Evolutionary conservation across 2,113 vertebrate species (phyloP), one percentile per base, ranked within the genome.

Genomic region (Oryzias woworae): DNA sequence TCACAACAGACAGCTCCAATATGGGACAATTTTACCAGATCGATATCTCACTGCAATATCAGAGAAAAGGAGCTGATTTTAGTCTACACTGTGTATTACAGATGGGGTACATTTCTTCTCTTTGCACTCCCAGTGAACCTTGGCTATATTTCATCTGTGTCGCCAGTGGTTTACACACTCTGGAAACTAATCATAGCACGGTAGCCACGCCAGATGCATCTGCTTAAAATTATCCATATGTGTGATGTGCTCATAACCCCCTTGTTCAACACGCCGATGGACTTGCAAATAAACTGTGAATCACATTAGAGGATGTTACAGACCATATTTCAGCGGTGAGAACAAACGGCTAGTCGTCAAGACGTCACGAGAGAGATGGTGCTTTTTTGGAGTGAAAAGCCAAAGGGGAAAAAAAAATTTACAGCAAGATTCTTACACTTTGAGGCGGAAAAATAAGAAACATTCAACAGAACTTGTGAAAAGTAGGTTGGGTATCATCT

Each of bases 71-170:
- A 96, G 94, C 93, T 95, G 96, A 97, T 99, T 97, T 97, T 98
- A 96, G 96, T 96, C 96, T 97, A 97, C 95, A 98, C 94, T 94
- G 94, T 97, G 96, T 98, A 96, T 98, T 98, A 98, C 96, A 96
- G 95, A 97, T 96, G 94, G 96, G 94, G 93, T 94, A 96, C 95
- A 97, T 95, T 95, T 95, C 94, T 95, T 94, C 92, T 93, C 90
- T 87, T 92, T 94, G 94, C 95, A 94, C 94, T 95, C 93, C 93
- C 93, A 90, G 94, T 94, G 94, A 97, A 96, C 94, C 92, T 88
- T 81, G 89, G 92, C 93, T 92, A 96, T 96, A 95, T 94, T 95
- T 97, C 94, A 96, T 91, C 92, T 92, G 77, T 90, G 92, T 92
- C 92, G 93, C 91, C 92, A 88, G 93, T 92, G 92, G 92, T 93